phyloP scores from a whole-genome alignment of 2,113 vertebrate species.

The Peromyscus polionotus region DNA sequence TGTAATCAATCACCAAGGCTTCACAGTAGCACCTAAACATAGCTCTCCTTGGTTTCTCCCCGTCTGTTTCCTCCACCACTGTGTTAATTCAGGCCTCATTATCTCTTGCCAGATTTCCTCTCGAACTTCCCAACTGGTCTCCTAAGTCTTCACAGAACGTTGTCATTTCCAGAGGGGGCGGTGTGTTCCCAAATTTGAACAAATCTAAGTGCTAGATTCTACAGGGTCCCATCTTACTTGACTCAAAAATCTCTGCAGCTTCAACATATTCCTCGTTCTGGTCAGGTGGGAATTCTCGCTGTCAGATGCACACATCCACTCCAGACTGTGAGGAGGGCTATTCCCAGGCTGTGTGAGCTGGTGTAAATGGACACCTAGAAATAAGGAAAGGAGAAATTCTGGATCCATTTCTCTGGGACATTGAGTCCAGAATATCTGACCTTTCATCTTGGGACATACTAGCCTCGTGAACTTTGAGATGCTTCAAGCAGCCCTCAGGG shows the following conservation, averaged over 20 bases:
- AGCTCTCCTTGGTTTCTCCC: not conserved
- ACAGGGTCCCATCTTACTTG: not conserved
- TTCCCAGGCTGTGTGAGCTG: not conserved
- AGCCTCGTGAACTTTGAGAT: not conserved
- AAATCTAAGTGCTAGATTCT: not conserved
- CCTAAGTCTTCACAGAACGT: not conserved
- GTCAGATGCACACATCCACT: not conserved
- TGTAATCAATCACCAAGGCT: not conserved
- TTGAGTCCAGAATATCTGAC: slow-evolving; percentile 31
- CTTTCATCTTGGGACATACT: not conserved
- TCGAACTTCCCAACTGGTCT: not conserved
- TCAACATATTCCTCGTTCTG: not conserved
- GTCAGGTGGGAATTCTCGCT: not conserved
- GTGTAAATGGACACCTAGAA: slow-evolving; percentile 34
- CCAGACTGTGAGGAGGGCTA: not conserved
- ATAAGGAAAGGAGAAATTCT: not conserved
- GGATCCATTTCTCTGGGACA: not conserved
- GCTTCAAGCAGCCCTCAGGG: not conserved
- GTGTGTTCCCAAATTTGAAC: not conserved
- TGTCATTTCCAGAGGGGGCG: not conserved
- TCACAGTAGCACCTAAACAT: not conserved
- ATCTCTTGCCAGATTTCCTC: not conserved
- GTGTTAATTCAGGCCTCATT: not conserved
- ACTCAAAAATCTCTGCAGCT: not conserved
- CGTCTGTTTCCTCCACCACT: not conserved